Conservation (phyloP, 2,113 vertebrate species). For the Cinclus cinclus region DNA sequence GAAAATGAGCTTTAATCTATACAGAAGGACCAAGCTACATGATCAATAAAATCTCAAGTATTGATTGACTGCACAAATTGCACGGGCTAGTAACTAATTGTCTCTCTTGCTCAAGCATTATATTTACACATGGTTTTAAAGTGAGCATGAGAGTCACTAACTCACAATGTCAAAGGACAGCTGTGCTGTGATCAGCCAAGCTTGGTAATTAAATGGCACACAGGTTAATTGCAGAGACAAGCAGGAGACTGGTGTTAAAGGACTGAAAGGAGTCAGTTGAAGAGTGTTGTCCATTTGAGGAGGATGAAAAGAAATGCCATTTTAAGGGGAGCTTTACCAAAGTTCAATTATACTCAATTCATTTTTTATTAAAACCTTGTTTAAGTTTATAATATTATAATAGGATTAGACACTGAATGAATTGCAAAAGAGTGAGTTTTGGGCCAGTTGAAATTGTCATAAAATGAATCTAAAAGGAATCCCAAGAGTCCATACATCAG, state of each 20-base stretch:
- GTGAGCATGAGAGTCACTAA: background rate
- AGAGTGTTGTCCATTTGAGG: background rate
- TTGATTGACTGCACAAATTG: slow-evolving; percentile 32
- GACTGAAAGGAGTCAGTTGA: background rate
- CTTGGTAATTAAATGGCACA: slow-evolving; percentile 37
- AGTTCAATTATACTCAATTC: background rate
- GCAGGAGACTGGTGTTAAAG: background rate
- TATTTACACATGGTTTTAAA: slow-evolving; percentile 44
- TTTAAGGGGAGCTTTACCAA: background rate
- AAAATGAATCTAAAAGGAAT: background rate
- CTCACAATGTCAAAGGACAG: slow-evolving; percentile 18
- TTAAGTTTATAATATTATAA: background rate
- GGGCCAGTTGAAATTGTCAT: background rate
- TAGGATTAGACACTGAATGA: background rate
- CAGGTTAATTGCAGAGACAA: slow-evolving; percentile 53
- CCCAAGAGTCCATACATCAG: background rate
- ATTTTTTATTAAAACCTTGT: background rate
- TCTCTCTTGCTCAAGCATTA: slow-evolving; percentile 3
- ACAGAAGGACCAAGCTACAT: background rate
- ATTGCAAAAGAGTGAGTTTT: background rate
- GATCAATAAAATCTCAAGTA: slow-evolving; percentile 43
- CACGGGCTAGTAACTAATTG: slow-evolving; percentile 39
- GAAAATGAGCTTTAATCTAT: slow-evolving; percentile 38
- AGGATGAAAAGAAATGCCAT: background rate
- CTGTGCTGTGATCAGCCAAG: background rate